Evolutionary conservation across 2,888 invertebrate species (phyloP).

Genomic region (Tipula confusa): DNA sequence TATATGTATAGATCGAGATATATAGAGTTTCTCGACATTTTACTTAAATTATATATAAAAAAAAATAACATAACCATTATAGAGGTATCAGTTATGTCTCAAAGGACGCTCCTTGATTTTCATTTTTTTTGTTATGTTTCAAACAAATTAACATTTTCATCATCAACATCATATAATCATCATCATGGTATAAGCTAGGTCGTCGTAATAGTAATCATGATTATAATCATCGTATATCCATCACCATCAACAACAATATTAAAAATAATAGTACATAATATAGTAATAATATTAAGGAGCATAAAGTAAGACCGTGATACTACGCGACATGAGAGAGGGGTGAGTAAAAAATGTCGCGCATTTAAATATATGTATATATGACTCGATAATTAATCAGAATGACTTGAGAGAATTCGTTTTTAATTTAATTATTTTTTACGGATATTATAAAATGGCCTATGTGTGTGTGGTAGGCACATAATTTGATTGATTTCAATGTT

Average conservation of each 20-base stretch:
- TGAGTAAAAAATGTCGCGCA: background rate
- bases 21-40: slow-evolving; percentile 6
- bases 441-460: background rate
- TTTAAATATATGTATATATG: background rate
- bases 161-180: background rate
- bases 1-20: background rate
- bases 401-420: background rate
- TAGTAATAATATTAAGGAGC: background rate
- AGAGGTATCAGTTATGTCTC: slow-evolving; percentile 20
- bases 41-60: background rate
- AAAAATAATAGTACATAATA: background rate
- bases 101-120: slow-evolving; percentile 21
- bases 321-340: background rate
- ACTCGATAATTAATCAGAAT: slow-evolving; percentile 12
- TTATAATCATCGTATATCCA: slow-evolving; percentile 12
- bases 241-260: background rate
- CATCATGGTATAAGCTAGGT: background rate
- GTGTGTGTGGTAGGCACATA: background rate
- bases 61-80: background rate
- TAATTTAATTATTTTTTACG: background rate
- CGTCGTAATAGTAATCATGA: slow-evolving; percentile 20
- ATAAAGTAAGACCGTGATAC: background rate
- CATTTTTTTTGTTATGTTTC: background rate
- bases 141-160: slow-evolving; percentile 25
- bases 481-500: slow-evolving; percentile 5